Percentiles rank a stretch among this genome's conserved stretches.
Evolutionary conservation across 2,797 vertebrate species (phyloP).

Genomic region (Lateolabrax maculatus): DNA sequence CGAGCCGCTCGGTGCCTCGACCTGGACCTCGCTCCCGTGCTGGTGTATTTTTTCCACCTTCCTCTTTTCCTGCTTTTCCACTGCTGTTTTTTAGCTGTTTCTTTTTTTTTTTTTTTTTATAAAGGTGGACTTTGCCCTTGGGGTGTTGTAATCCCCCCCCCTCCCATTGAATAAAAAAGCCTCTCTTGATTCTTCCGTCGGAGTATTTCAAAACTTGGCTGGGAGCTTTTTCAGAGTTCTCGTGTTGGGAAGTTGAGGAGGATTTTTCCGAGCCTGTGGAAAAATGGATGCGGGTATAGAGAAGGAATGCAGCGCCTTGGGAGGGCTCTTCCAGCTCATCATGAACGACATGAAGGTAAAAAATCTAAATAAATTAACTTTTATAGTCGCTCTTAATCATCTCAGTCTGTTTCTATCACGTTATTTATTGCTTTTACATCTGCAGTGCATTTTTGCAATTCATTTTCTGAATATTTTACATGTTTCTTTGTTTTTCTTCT

Average conservation of each 20-base stretch:
- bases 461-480: not conserved
- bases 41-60: not conserved
- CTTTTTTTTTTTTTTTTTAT: conserved; percentile 17
- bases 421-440: not conserved
- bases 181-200: conserved; percentile 26
- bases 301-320: conserved; percentile 91
- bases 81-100: conserved; percentile 16
- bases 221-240: conserved; percentile 46
- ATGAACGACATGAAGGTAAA: conserved; percentile 92
- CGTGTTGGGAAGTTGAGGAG: conserved; percentile 46
- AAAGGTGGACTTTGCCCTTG: conserved; percentile 66
- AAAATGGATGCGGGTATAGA: conserved; percentile 91
- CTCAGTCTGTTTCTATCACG: not conserved
- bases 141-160: conserved; percentile 30
- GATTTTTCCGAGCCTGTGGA: conserved; percentile 73
- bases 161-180: conserved; percentile 2
- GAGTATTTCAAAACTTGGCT: conserved; percentile 41
- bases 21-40: conserved; percentile 28
- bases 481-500: not conserved
- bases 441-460: not conserved
- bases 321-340: conserved; percentile 90
- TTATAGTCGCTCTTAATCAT: not conserved
- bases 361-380: not conserved
- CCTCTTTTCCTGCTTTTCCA: not conserved
- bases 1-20: conserved; percentile 15